These are phyloP conservation scores for Drosophila maculinotata DNA, from an alignment of 2,888 invertebrate species.

Conservation along the genomic window DNA sequence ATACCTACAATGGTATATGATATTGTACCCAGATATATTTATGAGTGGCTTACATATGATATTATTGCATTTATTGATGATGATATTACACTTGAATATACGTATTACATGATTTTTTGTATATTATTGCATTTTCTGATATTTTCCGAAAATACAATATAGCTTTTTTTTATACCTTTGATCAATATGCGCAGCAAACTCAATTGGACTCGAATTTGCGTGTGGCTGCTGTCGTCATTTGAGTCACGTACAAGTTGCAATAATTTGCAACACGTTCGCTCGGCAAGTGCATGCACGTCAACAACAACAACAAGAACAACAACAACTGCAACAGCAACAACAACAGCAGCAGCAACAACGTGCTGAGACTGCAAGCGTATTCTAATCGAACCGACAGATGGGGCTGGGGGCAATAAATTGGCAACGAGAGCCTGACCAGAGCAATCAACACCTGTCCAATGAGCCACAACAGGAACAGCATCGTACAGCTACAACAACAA, in stretches of 20 bases:
- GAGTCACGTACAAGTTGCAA: constrained; percentile 84
- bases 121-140: background rate
- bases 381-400: constrained; percentile 60
- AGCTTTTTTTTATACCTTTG: constrained; percentile 2
- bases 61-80: too few relatives aligned
- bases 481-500: constrained; percentile 18
- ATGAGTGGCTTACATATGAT: too few relatives aligned
- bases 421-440: constrained; percentile 50
- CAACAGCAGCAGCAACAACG: constrained; percentile 30
- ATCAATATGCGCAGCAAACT: constrained; percentile 19
- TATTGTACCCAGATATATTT: too few relatives aligned
- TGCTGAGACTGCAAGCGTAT: constrained; percentile 41
- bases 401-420: constrained; percentile 49
- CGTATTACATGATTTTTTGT: background rate
- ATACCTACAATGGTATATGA: too few relatives aligned
- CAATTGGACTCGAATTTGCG: constrained; percentile 37
- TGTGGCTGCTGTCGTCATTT: constrained; percentile 61
- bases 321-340: constrained; percentile 29
- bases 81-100: background rate
- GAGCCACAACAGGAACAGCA: constrained; percentile 31
- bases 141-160: constrained; percentile 4
- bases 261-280: constrained; percentile 83
- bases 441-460: constrained; percentile 83
- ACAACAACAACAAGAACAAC: constrained; percentile 37
- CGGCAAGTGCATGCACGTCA: constrained; percentile 53